Percentiles rank a stretch among this genome's conserved stretches.
Evolutionary conservation across 2,888 invertebrate species (phyloP).

Genomic region (Scaeva pyrastri): DNA sequence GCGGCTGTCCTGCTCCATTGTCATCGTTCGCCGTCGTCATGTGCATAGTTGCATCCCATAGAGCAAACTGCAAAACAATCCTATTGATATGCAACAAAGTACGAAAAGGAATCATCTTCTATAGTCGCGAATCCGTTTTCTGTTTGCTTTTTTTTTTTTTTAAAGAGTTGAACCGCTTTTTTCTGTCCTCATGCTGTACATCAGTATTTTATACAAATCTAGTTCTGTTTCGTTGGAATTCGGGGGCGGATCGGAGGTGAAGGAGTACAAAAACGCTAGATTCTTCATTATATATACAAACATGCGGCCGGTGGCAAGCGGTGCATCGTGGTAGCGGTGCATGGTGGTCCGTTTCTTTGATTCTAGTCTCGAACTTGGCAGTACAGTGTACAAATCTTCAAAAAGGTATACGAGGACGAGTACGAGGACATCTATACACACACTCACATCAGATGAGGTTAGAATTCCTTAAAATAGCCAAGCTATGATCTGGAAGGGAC

Average conservation of each 20-base stretch:
- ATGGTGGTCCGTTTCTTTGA: conserved; percentile 43
- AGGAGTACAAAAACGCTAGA: conserved; percentile 5
- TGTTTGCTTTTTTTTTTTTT: conserved; percentile 39
- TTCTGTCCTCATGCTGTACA: conserved; percentile 33
- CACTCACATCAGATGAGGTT: conserved; percentile 43
- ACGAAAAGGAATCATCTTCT: conserved; percentile 53
- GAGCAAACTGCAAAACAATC: conserved; percentile 44
- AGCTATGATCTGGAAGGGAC: conserved; percentile 40
- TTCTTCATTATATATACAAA: conserved; percentile 55
- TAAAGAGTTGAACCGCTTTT: conserved; percentile 45
- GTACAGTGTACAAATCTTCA: neutral
- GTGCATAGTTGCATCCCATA: neutral
- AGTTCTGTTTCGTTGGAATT: conserved; percentile 20
- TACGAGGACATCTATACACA: too few relatives aligned
- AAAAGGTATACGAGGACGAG: conserved; percentile 2
- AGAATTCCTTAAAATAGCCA: conserved; percentile 55
- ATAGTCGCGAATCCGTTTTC: conserved; percentile 40
- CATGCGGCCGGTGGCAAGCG: neutral
- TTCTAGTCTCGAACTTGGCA: neutral
- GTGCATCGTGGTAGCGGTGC: neutral
- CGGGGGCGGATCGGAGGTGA: neutral
- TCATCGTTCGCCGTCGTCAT: neutral
- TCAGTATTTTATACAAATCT: conserved; percentile 11
- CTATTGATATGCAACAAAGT: conserved; percentile 71
- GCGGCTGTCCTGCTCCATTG: neutral